Evolutionary conservation across 2,113 vertebrate genomes (phyloP).

Genomic region (Columbina picui): DNA sequence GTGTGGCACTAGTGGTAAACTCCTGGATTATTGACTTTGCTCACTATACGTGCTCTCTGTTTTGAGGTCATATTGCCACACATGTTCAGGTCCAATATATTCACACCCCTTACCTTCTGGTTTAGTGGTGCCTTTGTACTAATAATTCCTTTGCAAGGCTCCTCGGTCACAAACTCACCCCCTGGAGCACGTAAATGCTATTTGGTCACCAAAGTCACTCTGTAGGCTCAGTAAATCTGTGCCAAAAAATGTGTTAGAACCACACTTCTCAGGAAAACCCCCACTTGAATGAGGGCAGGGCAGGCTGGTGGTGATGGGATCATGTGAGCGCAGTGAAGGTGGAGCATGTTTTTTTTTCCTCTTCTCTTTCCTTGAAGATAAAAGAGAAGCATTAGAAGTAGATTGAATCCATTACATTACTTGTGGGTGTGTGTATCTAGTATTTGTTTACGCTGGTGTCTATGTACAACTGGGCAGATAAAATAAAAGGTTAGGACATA

Average conservation of each 20-base stretch:
- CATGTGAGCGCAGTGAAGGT: not conserved
- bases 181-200: not conserved
- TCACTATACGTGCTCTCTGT: not conserved
- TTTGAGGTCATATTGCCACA: not conserved
- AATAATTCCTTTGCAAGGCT: not conserved
- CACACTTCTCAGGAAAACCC: not conserved
- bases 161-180: not conserved
- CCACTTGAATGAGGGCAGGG: not conserved
- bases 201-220: not conserved
- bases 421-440: not conserved
- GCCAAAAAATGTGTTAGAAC: not conserved
- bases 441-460: not conserved
- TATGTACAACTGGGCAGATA: not conserved
- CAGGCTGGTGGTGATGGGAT: not conserved
- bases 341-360: not conserved
- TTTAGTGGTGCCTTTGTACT: not conserved
- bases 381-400: not conserved
- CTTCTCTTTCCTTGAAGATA: not conserved
- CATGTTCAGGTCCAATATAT: accelerated
- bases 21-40: not conserved
- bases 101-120: not conserved
- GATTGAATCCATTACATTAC: not conserved
- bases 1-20: not conserved
- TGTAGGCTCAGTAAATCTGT: not conserved
- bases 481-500: conserved; percentile 19